phyloP scores from a whole-genome alignment of 2,797 vertebrate genomes.

The Acridotheres tristis region DNA sequence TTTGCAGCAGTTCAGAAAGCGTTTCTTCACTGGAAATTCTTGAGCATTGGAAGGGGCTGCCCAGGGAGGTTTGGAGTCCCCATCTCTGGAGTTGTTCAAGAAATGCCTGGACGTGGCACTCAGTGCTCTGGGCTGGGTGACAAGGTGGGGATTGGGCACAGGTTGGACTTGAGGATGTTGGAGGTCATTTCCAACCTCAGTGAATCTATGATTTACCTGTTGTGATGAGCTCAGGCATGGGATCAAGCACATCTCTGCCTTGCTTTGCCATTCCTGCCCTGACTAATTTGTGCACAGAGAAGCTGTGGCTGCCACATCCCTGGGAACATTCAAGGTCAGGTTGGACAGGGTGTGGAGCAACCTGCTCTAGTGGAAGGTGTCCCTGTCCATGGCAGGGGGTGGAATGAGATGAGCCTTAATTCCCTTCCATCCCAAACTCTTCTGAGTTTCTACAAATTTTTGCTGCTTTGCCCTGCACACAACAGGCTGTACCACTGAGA shows the following conservation, averaged over 20 bases:
- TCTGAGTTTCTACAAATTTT: neutral
- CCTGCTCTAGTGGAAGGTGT: neutral
- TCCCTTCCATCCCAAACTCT: neutral
- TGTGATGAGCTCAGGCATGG: neutral
- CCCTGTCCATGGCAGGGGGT: neutral
- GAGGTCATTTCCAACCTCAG: neutral
- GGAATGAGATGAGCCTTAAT: neutral
- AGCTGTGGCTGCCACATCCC: neutral
- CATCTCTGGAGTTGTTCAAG: neutral
- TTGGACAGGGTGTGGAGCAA: accelerated
- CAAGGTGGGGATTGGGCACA: neutral
- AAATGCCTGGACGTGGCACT: accelerated
- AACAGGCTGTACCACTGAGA: too few species aligned
- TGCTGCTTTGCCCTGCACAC: neutral
- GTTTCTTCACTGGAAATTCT: neutral
- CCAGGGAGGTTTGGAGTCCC: neutral
- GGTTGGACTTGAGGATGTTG: neutral
- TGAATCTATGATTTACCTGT: neutral
- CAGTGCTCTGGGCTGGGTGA: neutral
- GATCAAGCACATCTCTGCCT: neutral
- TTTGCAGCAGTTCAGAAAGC: neutral
- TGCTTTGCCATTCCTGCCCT: neutral
- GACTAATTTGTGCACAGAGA: neutral
- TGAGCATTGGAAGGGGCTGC: neutral
- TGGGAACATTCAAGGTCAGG: neutral